phyloP scores from a whole-genome alignment of 2,797 vertebrate genomes.

The Sus cebifrons region DNA sequence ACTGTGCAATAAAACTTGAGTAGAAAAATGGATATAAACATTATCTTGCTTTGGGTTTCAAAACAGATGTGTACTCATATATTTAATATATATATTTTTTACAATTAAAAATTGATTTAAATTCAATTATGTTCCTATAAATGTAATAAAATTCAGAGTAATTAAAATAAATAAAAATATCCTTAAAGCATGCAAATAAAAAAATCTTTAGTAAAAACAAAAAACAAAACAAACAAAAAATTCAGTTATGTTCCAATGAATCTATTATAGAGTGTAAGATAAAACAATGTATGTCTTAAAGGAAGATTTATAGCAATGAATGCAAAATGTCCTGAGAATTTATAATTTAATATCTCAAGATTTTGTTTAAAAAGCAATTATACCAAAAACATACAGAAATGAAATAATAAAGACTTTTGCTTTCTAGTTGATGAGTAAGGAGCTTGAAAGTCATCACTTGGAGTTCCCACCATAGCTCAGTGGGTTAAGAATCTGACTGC shows the following conservation, averaged over 20 bases:
- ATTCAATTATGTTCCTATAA: background rate
- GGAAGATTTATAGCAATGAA: background rate
- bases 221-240: background rate
- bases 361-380: background rate
- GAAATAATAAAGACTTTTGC: background rate
- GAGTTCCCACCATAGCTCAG: too few species aligned
- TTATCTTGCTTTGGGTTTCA: background rate
- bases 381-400: slow-evolving; percentile 1
- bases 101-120: background rate
- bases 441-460: background rate
- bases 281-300: background rate
- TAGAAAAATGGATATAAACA: background rate
- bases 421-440: background rate
- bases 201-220: too few species aligned
- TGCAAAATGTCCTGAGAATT: background rate
- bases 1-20: background rate
- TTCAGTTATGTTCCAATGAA: background rate
- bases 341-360: slow-evolving; percentile 3
- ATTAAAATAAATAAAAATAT: too few species aligned
- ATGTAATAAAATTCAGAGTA: too few species aligned
- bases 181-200: too few species aligned
- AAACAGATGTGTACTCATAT: background rate
- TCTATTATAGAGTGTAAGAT: background rate
- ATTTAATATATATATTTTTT: background rate
- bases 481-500: too few species aligned